phyloP scores from a whole-genome alignment of 1,140 invertebrate genomes.

The Globodera ellingtonae region DNA sequence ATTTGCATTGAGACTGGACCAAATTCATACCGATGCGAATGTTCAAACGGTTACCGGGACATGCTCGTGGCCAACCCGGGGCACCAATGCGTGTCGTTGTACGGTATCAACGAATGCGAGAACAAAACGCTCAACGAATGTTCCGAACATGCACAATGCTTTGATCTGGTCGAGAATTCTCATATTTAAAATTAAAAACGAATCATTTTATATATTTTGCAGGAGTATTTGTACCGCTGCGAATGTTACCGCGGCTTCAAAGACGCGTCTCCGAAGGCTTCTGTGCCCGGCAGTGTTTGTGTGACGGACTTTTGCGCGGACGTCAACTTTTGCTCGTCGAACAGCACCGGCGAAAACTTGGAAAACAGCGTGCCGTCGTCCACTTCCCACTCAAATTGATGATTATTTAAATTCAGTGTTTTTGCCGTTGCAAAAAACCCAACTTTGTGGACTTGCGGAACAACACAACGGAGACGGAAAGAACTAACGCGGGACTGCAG shows the following conservation, averaged over 20 bases:
- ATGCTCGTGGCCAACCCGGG: conserved; percentile 57
- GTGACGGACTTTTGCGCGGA: conserved; percentile 63
- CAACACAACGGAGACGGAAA: conserved; percentile 38
- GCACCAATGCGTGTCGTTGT: conserved; percentile 42
- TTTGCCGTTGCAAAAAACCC: background rate
- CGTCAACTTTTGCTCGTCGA: conserved; percentile 42
- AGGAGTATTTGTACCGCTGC: conserved; percentile 62
- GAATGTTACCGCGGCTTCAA: conserved; percentile 53
- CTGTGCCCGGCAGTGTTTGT: conserved; percentile 58
- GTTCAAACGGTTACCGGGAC: conserved; percentile 53
- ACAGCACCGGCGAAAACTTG: conserved; percentile 61
- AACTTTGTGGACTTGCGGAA: conserved; percentile 58
- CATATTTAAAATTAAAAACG: background rate
- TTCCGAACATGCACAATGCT: conserved; percentile 59
- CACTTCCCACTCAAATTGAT: background rate
- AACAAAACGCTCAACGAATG: conserved; percentile 59
- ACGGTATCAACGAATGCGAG: conserved; percentile 60
- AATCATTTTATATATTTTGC: background rate
- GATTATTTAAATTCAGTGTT: background rate
- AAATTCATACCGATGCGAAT: conserved; percentile 58
- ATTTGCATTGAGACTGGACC: conserved; percentile 59
- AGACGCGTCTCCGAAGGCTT: conserved; percentile 55
- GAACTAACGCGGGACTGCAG: conserved; percentile 51
- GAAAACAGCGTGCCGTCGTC: conserved; percentile 51
- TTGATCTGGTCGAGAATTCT: conserved; percentile 40